Evolutionary conservation across 2,797 vertebrate species (phyloP).

Genomic region (Gambelia wislizenii): DNA sequence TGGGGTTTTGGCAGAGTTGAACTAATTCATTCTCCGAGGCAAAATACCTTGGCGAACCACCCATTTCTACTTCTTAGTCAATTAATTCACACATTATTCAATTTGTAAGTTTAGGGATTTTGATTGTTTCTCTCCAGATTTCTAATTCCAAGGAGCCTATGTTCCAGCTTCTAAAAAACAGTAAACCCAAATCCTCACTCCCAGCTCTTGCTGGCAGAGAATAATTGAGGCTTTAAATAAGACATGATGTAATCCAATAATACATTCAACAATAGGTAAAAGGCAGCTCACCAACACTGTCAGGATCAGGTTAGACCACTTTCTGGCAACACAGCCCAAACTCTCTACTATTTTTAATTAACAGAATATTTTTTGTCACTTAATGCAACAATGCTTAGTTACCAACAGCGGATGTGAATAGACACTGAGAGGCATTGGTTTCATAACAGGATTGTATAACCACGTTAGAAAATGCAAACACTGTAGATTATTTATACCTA

Average conservation of each 20-base stretch:
- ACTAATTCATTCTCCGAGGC: too few species aligned
- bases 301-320: constrained; percentile 42
- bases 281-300: constrained; percentile 45
- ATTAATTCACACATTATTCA: not conserved
- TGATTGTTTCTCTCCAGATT: constrained; percentile 1
- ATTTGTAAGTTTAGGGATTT: not conserved
- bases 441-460: not conserved
- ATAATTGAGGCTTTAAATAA: constrained; percentile 39
- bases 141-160: not conserved
- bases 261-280: constrained; percentile 49
- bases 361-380: not conserved
- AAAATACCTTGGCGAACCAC: not conserved
- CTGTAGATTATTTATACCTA: not conserved
- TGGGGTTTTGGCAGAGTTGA: not conserved
- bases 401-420: constrained; percentile 6
- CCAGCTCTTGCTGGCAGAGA: constrained; percentile 36
- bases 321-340: not conserved
- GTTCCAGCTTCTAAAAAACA: constrained; percentile 20
- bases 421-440: constrained; percentile 10
- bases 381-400: constrained; percentile 8
- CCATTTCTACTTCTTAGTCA: not conserved
- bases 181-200: not conserved
- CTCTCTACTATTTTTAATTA: not conserved
- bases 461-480: not conserved
- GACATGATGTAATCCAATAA: constrained; percentile 57